Evolutionary conservation across 2,888 invertebrate genomes (phyloP), one percentile per base, ranked within the genome.

Genomic region (Acrocyrtus sp.): DNA sequence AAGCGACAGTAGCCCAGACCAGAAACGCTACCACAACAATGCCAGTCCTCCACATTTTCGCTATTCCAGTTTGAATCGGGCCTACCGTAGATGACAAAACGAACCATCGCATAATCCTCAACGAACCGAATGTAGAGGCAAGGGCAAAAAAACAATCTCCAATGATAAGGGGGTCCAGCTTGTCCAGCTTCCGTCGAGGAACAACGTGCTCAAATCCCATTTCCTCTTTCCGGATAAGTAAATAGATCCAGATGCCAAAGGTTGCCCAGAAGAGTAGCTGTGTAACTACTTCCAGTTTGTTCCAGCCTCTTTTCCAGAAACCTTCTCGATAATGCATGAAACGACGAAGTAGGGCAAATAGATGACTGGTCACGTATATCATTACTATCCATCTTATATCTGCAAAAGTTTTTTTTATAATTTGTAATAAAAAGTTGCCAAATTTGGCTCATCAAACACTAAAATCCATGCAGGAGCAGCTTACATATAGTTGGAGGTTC

Each of bases 21-120:
- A 69, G 65, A 81, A 90, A 90, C 24, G 88, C 84, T 22, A 89
- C 84, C 83, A 90, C 90, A 80, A 88, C 88, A 22, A 86, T 86
- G 78, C 90, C 88, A 81, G 90, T 90, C n/a, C 87, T 85, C 29
- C 88, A 86, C 90, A 91, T 90, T 83, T 89, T 89, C 15, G 89
- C 89, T 47, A 91, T 84, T 1, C 90, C 78, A 5, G 82, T 82
- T 75, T 83, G 83, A 41, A 91, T 83, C 0, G 90, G 90, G 53
- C 91, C 91, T 69, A 91, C 84, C 83, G 87, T 86, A 82, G 88
- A 88, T 83, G 88, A 88, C 51, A 91, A 83, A 81, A 90, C 88
- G 78, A 89, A 89, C 80, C 89, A 86, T 81, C 88, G 87, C 83
- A 91, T 84, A 29, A 91, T 84, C 81, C 88, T 88, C 79, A 89